phyloP scores from a whole-genome alignment of 1,140 invertebrate genomes.

The Chrysopa pallens region DNA sequence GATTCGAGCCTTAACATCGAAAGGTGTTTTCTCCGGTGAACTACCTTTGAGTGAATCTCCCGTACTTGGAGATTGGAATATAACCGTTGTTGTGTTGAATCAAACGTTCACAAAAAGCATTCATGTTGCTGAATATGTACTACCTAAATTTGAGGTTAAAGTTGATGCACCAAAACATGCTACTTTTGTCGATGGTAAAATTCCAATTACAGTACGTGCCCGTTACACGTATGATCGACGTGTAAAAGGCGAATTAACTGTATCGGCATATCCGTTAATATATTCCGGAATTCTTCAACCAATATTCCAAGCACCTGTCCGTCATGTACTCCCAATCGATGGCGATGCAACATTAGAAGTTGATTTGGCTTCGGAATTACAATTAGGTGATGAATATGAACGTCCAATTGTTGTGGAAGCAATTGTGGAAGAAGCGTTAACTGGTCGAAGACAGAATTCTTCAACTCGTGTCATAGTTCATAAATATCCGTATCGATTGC shows the following conservation, averaged over 20 bases:
- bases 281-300: slow-evolving; percentile 61
- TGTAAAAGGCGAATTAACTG: slow-evolving; percentile 59
- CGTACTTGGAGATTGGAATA: slow-evolving; percentile 82
- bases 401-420: slow-evolving; percentile 59
- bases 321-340: slow-evolving; percentile 68
- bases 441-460: slow-evolving; percentile 63
- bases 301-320: slow-evolving; percentile 38
- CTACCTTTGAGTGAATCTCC: slow-evolving; percentile 66
- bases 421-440: slow-evolving; percentile 60
- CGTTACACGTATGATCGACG: slow-evolving; percentile 66
- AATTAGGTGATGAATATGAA: slow-evolving; percentile 52
- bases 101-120: slow-evolving; percentile 53
- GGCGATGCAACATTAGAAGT: slow-evolving; percentile 60
- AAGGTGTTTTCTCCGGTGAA: slow-evolving; percentile 62
- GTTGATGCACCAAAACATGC: slow-evolving; percentile 64
- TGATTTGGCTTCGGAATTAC: slow-evolving; percentile 48
- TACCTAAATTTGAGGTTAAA: slow-evolving; percentile 81
- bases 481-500: slow-evolving; percentile 64
- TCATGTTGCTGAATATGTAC: slow-evolving; percentile 76
- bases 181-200: slow-evolving; percentile 44
- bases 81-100: slow-evolving; percentile 35
- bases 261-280: slow-evolving; percentile 58
- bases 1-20: slow-evolving; percentile 41
- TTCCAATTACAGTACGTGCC: not conserved
- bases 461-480: slow-evolving; percentile 54